Percentiles rank a stretch among this genome's conserved stretches.
phyloP scores from a whole-genome alignment of 2,113 vertebrate species.

The Pangasianodon hypophthalmus region DNA sequence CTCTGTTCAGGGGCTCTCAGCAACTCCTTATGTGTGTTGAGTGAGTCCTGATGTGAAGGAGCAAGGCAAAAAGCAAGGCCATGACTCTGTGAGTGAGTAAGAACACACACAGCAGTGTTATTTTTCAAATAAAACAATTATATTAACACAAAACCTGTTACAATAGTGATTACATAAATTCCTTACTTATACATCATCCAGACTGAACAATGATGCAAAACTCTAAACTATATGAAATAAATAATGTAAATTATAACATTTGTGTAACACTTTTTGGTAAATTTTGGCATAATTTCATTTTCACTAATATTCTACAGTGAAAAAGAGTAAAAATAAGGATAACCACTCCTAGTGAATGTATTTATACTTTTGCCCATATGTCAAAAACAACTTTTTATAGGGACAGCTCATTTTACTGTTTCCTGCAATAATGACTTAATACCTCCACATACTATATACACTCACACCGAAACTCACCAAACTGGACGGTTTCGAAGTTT shows the following conservation, averaged over 20 bases:
- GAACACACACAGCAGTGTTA: neutral
- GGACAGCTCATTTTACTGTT: neutral
- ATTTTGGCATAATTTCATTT: neutral
- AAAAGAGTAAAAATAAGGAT: neutral
- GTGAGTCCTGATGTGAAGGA: constrained; percentile 7
- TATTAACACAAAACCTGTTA: neutral
- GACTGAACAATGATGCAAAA: neutral
- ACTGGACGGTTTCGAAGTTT: neutral
- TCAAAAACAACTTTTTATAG: neutral
- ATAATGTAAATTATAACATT: neutral
- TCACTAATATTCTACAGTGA: neutral
- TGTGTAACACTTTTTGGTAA: neutral
- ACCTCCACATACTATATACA: neutral
- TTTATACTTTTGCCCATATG: neutral
- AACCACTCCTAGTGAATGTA: neutral
- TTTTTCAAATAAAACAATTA: neutral
- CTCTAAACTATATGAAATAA: neutral
- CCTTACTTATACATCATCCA: neutral
- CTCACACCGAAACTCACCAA: neutral
- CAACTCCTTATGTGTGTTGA: neutral
- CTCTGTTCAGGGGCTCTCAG: constrained; percentile 5
- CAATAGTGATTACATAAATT: neutral
- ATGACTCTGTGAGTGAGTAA: constrained; percentile 6
- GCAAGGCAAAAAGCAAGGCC: constrained; percentile 36
- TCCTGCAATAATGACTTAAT: neutral